A percentile compares a stretch with the other conserved stretches of the same genome.
Conservation (phyloP, 1,140 invertebrate species). For the Centruroides vittatus region DNA sequence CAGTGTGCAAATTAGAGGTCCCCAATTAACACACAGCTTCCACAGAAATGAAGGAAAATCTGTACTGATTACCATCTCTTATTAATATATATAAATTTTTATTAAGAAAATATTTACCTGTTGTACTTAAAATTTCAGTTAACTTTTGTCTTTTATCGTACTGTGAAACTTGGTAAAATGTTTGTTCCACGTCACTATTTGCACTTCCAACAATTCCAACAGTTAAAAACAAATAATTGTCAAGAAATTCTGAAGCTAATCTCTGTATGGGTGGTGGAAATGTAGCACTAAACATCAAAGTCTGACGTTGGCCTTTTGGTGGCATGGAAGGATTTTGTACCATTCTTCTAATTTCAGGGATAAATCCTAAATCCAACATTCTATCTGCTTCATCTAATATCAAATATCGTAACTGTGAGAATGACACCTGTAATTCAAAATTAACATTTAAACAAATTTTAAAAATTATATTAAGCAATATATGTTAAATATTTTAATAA, state of each 20-base stretch:
- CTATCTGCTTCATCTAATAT: slow-evolving; percentile 41
- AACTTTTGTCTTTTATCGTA: slow-evolving; percentile 58
- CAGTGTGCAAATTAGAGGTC: too few relatives aligned
- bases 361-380: slow-evolving; percentile 43
- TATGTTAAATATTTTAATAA: too few relatives aligned
- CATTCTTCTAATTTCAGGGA: slow-evolving; percentile 31
- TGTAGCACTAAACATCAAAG: slow-evolving; percentile 37
- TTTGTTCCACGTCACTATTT: slow-evolving; percentile 75
- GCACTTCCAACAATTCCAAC: slow-evolving; percentile 81
- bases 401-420: slow-evolving; percentile 33
- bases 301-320: slow-evolving; percentile 24
- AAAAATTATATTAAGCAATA: not conserved
- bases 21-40: too few relatives aligned
- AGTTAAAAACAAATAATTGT: slow-evolving; percentile 65
- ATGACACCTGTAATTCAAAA: slow-evolving; percentile 23
- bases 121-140: slow-evolving; percentile 46
- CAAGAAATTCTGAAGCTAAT: slow-evolving; percentile 32
- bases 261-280: slow-evolving; percentile 37
- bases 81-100: too few relatives aligned
- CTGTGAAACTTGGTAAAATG: slow-evolving; percentile 54
- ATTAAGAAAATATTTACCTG: slow-evolving; percentile 27
- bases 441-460: not conserved
- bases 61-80: too few relatives aligned
- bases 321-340: slow-evolving; percentile 45
- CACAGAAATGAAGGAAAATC: too few relatives aligned